Conservation (phyloP, 2,888 invertebrate species). For the Megalurothrips usitatus region DNA sequence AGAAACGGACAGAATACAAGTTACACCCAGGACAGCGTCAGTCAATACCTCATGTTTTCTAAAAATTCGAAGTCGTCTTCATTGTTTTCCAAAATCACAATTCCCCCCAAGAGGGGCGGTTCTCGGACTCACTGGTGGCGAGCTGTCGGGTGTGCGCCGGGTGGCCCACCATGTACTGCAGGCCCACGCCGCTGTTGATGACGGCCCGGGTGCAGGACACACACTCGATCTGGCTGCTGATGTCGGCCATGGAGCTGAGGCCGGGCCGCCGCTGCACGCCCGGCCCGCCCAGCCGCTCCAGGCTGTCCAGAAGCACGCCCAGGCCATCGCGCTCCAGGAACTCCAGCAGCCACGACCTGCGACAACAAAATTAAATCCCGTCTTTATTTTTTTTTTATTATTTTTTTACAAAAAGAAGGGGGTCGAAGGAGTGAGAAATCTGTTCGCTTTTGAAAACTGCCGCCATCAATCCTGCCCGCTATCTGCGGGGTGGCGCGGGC, state of each 20-base stretch:
- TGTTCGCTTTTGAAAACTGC: background rate
- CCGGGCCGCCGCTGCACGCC: slow-evolving; percentile 36
- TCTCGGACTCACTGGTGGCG: slow-evolving; percentile 43
- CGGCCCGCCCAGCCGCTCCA: slow-evolving; percentile 44
- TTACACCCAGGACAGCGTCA: too few relatives aligned
- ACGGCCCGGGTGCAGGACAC: slow-evolving; percentile 47
- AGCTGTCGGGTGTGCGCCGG: slow-evolving; percentile 45
- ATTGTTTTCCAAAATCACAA: background rate
- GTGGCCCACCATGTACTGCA: slow-evolving; percentile 45
- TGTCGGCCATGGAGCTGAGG: slow-evolving; percentile 43
- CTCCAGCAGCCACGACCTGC: slow-evolving; percentile 46
- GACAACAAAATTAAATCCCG: background rate
- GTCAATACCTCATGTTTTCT: too few relatives aligned
- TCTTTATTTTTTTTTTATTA: background rate
- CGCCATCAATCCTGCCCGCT: too few relatives aligned
- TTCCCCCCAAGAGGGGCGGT: too few relatives aligned
- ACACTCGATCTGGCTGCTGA: slow-evolving; percentile 48
- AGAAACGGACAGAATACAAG: too few relatives aligned
- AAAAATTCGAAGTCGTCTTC: background rate
- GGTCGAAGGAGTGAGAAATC: background rate
- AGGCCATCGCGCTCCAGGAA: slow-evolving; percentile 48
- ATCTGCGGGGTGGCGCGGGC: too few relatives aligned
- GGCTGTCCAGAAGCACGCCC: slow-evolving; percentile 46
- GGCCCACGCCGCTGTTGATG: slow-evolving; percentile 47
- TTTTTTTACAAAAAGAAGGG: background rate